phyloP scores from a whole-genome alignment of 2,797 vertebrate species.

The Balearica regulorum region DNA sequence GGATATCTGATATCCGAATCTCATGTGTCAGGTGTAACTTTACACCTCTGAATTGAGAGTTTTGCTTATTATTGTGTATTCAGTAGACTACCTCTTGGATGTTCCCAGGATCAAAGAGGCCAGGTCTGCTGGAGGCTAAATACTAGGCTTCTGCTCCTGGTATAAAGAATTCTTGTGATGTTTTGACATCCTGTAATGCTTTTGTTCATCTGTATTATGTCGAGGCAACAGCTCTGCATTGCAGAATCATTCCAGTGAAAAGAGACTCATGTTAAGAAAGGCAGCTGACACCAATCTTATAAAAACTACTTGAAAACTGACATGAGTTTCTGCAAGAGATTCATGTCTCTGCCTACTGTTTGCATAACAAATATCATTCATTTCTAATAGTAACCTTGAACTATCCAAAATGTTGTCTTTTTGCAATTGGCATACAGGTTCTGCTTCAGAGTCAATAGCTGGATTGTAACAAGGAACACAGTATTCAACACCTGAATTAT shows the following conservation, averaged over 20 bases:
- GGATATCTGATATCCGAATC: not conserved
- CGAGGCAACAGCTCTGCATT: not conserved
- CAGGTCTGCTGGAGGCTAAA: slow-evolving; percentile 52
- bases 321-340: slow-evolving; percentile 20
- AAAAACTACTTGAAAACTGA: slow-evolving; percentile 37
- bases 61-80: slow-evolving; percentile 17
- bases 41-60: not conserved
- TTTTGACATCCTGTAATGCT: slow-evolving; percentile 48
- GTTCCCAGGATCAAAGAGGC: slow-evolving; percentile 38
- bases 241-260: slow-evolving; percentile 34
- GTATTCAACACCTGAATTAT: slow-evolving; percentile 24
- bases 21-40: slow-evolving; percentile 16
- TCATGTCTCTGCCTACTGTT: not conserved
- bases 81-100: not conserved
- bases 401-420: not conserved
- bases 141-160: slow-evolving; percentile 18
- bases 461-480: not conserved
- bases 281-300: slow-evolving; percentile 5
- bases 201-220: slow-evolving; percentile 50
- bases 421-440: not conserved
- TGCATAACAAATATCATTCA: slow-evolving; percentile 27
- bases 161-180: slow-evolving; percentile 20
- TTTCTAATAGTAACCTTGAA: slow-evolving; percentile 1
- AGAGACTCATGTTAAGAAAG: slow-evolving; percentile 16
- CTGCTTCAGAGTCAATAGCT: not conserved